Evolutionary conservation across 2,113 vertebrate species (phyloP).

Genomic region (Osmerus mordax): DNA sequence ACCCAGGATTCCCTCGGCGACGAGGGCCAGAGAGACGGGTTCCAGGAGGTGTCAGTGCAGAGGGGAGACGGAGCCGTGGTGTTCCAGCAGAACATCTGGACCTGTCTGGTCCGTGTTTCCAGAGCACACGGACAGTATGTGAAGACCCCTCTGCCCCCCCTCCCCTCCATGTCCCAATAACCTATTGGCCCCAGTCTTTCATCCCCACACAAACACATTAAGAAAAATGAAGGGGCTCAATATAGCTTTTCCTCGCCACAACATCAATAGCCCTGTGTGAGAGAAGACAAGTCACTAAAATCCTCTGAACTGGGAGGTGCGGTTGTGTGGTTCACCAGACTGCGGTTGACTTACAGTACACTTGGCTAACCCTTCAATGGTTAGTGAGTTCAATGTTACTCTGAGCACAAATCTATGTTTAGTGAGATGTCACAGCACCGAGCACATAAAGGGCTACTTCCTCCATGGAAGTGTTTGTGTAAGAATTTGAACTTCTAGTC

Average conservation of each 20-base stretch:
- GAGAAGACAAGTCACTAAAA: slow-evolving; percentile 16
- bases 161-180: slow-evolving; percentile 15
- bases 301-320: no score
- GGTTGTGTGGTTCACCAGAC: no score
- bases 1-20: background rate
- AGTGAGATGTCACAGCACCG: no score
- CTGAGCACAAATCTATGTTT: no score
- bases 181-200: background rate
- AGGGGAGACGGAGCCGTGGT: slow-evolving; percentile 28
- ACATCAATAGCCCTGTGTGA: background rate
- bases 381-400: no score
- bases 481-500: slow-evolving; percentile 20
- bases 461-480: slow-evolving; percentile 16
- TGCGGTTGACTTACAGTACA: no score
- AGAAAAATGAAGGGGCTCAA: no score
- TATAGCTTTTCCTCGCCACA: no score
- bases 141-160: slow-evolving; percentile 29
- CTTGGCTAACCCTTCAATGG: no score
- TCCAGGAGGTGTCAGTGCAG: slow-evolving; percentile 34
- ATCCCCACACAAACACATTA: background rate
- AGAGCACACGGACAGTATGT: slow-evolving; percentile 29
- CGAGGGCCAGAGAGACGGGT: slow-evolving; percentile 30
- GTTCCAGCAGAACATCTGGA: slow-evolving; percentile 66
- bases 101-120: slow-evolving; percentile 54
- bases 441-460: slow-evolving; percentile 1